Conservation (phyloP, 2,113 vertebrate species). For the Cottus gobio region DNA sequence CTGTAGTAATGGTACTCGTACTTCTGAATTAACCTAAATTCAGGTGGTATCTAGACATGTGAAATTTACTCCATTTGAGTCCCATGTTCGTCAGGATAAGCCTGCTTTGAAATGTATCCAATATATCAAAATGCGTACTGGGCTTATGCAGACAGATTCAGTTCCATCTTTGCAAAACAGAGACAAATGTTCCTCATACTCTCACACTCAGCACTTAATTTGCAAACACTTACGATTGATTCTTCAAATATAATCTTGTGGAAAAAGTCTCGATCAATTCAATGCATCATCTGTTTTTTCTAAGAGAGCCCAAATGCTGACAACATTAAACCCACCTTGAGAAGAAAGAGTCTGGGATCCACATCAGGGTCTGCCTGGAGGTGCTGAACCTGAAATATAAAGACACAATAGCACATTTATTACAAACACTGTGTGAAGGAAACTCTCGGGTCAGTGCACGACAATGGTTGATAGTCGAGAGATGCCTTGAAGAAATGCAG, state of each 20-base stretch:
- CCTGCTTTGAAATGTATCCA: background rate
- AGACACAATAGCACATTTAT: conserved; percentile 26
- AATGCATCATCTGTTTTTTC: background rate
- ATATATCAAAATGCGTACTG: background rate
- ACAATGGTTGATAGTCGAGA: background rate
- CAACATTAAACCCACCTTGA: conserved; percentile 87
- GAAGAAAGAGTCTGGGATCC: conserved; percentile 99
- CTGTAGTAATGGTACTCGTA: background rate
- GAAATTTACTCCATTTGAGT: background rate
- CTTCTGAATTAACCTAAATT: background rate
- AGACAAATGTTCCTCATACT: background rate
- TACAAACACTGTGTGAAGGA: background rate
- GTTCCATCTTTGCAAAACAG: background rate
- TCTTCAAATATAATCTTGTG: background rate
- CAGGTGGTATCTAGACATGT: background rate
- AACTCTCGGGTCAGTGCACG: background rate
- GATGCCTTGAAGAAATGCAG: background rate
- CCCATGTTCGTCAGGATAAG: background rate
- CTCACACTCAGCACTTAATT: background rate
- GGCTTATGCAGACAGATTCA: background rate
- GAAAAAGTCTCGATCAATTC: background rate
- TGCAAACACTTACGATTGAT: background rate
- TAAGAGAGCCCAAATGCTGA: background rate
- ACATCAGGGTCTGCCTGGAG: conserved; percentile 97
- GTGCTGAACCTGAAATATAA: conserved; percentile 91